phyloP scores from a whole-genome alignment of 2,113 vertebrate species.

The Salvelinus sp. region DNA sequence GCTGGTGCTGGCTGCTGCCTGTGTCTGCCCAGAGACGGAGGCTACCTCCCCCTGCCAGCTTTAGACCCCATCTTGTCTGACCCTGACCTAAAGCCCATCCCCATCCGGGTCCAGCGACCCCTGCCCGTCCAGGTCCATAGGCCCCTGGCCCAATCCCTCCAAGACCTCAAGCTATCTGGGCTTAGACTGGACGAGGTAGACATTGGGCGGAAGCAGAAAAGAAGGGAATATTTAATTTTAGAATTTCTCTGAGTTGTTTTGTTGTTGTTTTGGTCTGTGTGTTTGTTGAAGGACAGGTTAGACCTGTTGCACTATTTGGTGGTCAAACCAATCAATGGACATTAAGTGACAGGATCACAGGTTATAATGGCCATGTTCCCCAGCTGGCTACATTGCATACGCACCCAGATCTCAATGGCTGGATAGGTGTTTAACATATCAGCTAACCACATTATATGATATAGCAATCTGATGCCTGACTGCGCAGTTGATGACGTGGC shows the following conservation, averaged over 20 bases:
- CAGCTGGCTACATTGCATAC: no score
- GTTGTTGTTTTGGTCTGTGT: conserved; percentile 31
- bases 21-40: conserved; percentile 84
- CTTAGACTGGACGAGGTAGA: conserved; percentile 71
- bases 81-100: conserved; percentile 64
- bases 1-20: conserved; percentile 85
- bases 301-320: conserved; percentile 63
- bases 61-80: conserved; percentile 33
- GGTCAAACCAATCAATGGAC: conserved; percentile 30
- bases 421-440: no score
- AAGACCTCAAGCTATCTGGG: conserved; percentile 53
- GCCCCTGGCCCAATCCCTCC: conserved; percentile 53
- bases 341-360: conserved; percentile 36
- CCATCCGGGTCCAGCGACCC: conserved; percentile 61
- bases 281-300: conserved; percentile 34
- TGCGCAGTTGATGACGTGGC: no score
- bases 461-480: no score
- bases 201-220: conserved; percentile 57
- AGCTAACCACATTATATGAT: no score
- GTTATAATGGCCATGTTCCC: conserved; percentile 14
- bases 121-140: conserved; percentile 62
- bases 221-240: conserved; percentile 38
- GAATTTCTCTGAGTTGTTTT: no score
- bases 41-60: conserved; percentile 78
- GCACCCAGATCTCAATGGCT: no score